These are phyloP conservation scores for Leucophenga montana DNA, from an alignment of 2,888 invertebrate species.

Conservation along the genomic window DNA sequence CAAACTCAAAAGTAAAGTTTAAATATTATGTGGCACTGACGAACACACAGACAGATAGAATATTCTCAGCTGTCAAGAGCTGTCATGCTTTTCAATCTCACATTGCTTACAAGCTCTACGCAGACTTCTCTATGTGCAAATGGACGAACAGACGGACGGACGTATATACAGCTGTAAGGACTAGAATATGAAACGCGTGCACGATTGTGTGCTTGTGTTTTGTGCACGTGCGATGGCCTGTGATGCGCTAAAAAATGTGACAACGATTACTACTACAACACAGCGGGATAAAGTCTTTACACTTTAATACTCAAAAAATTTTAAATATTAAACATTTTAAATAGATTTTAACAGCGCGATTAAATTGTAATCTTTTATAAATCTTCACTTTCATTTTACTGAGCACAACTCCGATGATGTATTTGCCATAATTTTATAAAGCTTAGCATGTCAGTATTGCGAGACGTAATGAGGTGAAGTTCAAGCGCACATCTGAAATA, in stretches of 20 bases:
- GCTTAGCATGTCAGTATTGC: background rate
- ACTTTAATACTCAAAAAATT: too few species aligned
- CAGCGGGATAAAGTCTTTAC: too few species aligned
- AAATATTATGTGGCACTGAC: too few species aligned
- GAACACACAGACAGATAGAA: too few species aligned
- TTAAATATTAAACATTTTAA: background rate
- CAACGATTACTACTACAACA: too few species aligned
- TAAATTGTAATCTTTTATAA: slow-evolving; percentile 16
- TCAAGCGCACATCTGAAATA: background rate
- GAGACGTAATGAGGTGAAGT: background rate
- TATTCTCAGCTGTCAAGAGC: too few species aligned
- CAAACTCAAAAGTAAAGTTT: too few species aligned
- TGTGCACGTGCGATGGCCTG: slow-evolving; percentile 9
- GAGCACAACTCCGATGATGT: background rate
- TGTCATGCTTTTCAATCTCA: too few species aligned
- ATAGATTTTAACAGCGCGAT: background rate
- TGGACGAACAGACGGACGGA: background rate
- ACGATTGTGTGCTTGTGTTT: background rate
- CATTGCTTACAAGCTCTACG: background rate
- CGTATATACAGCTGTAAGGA: too few species aligned
- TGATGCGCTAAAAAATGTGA: background rate
- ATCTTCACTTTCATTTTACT: too few species aligned
- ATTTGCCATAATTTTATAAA: slow-evolving; percentile 7
- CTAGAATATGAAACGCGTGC: background rate
- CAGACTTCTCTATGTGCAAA: background rate